Base-by-base conservation (phyloP, 2,888 invertebrate species). In the Aphodius sticticus region DNA sequence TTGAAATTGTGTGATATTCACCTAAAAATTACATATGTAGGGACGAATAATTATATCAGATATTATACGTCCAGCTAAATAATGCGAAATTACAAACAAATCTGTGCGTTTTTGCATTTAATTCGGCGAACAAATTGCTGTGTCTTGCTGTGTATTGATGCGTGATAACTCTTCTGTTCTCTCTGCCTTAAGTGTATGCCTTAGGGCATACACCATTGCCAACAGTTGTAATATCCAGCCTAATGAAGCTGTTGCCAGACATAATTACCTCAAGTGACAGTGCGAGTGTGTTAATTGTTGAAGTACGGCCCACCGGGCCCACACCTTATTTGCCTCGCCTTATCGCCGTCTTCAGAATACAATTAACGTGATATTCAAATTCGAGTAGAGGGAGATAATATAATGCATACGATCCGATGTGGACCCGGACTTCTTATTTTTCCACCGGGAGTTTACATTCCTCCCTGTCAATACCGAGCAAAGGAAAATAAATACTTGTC, bases 231-330 rank as follows among this genome's bases (percentile, higher is more conserved):
- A 26, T 26, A 26, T 26, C 26, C 26, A 26, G 26, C 53, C 1
- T 53, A 53, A 53, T 53, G 53, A 53, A 53, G 53, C 53, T 53
- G 53, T 53, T 53, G 7, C 12, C 53, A 53, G 53, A 53, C 53
- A 53, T 53, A 53, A 53, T 53, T 53, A 53, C 53, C 53, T 53
- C 53, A 53, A 53, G 53, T 53, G 53, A 53, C 53, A 53, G 53
- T 53, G 53, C 53, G 53, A 53, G 53, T 53, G 53, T 53, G 53
- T 53, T 53, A 53, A 53, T 53, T 53, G 53, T 53, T 53, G 53
- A 53, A 53, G 53, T 53, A 53, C 53, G 7, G 53, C 53, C 53
- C 53, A 53, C 53, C 12, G 12, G 12, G 53, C 53, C 53, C 53
- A 53, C 53, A 53, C 53, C 53, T 53, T 53, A 53, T 7, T 12